Evolutionary conservation across 1,140 invertebrate species (phyloP).

Genomic region (Polypedilum pembai): DNA sequence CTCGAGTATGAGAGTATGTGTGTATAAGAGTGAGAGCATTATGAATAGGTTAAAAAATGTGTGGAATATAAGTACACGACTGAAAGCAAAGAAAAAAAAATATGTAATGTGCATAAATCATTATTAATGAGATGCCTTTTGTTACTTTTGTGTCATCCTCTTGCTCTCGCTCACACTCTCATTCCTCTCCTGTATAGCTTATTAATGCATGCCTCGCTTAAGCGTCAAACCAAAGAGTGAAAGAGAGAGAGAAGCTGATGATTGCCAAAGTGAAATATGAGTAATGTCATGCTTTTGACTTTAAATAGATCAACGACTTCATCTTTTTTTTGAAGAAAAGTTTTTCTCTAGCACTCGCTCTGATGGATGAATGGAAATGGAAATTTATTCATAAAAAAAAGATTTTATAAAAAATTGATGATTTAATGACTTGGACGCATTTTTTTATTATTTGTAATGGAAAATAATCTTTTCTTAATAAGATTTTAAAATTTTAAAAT

Average conservation of each 20-base stretch:
- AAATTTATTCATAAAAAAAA: neutral
- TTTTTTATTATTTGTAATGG: too few relatives aligned
- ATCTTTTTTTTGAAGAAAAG: neutral
- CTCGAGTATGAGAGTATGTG: neutral
- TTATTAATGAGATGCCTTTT: conserved; percentile 28
- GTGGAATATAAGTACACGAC: neutral
- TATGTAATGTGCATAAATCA: conserved; percentile 27
- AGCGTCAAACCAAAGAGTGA: neutral
- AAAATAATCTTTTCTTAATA: too few relatives aligned
- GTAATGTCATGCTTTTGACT: conserved; percentile 3
- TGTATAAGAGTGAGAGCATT: neutral
- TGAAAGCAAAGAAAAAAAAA: neutral
- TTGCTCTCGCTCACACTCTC: neutral
- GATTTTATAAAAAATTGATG: too few relatives aligned
- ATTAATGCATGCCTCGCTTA: neutral
- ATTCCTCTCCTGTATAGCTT: neutral
- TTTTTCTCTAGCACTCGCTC: neutral
- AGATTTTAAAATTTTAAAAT: too few relatives aligned
- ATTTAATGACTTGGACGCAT: too few relatives aligned
- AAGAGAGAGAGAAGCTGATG: neutral
- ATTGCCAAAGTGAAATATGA: neutral
- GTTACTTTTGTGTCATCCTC: conserved; percentile 8
- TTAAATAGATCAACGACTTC: conserved; percentile 1
- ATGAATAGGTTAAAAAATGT: neutral
- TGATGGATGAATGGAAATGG: neutral